A percentile compares a stretch with the other conserved stretches of the same genome.
phyloP scores from a whole-genome alignment of 2,888 invertebrate genomes.

The Microplitis manilae region DNA sequence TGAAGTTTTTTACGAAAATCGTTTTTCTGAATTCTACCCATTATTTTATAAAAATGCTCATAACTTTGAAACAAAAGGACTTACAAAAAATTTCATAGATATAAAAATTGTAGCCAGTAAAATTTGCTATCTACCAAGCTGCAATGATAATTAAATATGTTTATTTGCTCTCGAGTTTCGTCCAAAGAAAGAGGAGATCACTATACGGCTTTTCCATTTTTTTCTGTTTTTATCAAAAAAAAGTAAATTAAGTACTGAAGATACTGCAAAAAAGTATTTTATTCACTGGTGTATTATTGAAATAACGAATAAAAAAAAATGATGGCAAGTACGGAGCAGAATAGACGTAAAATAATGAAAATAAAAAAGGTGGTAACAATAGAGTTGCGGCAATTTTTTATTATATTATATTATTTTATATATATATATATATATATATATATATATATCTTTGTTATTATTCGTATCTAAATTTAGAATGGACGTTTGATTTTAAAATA shows the following conservation, averaged over 20 bases:
- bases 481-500: slow-evolving; percentile 5
- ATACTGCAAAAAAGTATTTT: not conserved
- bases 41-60: too few species aligned
- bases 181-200: not conserved
- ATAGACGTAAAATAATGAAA: not conserved
- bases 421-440: not conserved
- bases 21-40: too few species aligned
- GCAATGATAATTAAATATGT: too few species aligned
- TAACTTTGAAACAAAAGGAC: too few species aligned
- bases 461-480: not conserved
- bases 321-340: not conserved
- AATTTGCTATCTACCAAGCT: too few species aligned
- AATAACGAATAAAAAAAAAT: not conserved
- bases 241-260: not conserved
- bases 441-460: slow-evolving; percentile 1
- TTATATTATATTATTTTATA: not conserved
- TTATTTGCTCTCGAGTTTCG: too few species aligned
- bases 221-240: not conserved
- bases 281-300: not conserved
- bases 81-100: too few species aligned
- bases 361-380: not conserved
- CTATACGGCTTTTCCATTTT: not conserved
- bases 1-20: too few species aligned
- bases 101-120: too few species aligned
- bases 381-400: not conserved